Base-by-base conservation (phyloP, 2,797 vertebrate species). In the Mionectes olivaceus region DNA sequence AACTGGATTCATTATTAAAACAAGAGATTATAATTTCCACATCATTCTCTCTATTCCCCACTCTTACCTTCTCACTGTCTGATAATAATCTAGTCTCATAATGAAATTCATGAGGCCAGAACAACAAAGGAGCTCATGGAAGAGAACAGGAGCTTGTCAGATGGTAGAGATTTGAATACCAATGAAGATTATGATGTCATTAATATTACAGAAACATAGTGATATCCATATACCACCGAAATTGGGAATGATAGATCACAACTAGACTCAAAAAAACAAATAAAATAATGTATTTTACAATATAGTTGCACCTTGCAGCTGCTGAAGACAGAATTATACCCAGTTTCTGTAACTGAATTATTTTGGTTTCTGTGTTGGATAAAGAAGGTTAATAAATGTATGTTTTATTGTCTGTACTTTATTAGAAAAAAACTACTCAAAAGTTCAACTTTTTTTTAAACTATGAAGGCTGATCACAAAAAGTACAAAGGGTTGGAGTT, bases 91-190 rank as follows among this genome's bases (percentile, higher is more conserved):
- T 83, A 56, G 67, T 59, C 73, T 93, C 68, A 39, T 92, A 94
- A 96, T 95, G 94, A 97, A 97, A 97, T 95, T 95, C 96, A 96
- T 97, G 93, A 91, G 86, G 63, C 83, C 19, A 27, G 74, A 93
- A 89, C 80, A 74, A 79, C 87, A 91, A 70, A 95, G 94, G 82
- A 59, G 47, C 60, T 91, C 82, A 37, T 57, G 56, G 76, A 91
- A 60, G 83, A 93, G 79, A 82, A 47, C 24, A 57, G 74, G 57
- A 78, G 88, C 87, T 90, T 94, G 79, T 93, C 52, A 87, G 92
- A 81, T 82, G 83, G 85, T 82, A 74, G 61, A 88, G 94, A 89
- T 93, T 88, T 94, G 94, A 92, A 96, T 93, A 81, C 74, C 90
- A 95, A 96, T 92, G 90, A 95, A 96, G 93, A 96, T 86, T 67